These are phyloP conservation scores for Theonella swinhoei DNA, from an alignment of 37 sponge, comb jelly and placozoan genomes.

Conservation along the genomic window DNA sequence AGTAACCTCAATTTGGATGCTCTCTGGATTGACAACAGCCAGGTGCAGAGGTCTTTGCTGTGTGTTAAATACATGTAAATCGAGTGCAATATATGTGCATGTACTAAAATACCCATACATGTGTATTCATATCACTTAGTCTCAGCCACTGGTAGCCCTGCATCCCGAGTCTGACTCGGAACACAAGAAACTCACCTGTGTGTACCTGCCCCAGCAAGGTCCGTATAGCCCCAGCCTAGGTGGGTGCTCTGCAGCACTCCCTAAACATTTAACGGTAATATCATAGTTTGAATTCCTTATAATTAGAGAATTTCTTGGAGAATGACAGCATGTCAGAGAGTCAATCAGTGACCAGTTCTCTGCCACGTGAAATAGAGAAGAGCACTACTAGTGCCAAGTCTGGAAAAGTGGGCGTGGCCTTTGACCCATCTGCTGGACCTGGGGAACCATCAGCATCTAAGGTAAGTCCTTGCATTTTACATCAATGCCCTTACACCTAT, in stretches of 20 bases:
- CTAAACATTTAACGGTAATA: no score
- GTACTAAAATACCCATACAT: neutral
- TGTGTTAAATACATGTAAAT: no score
- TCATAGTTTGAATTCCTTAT: no score
- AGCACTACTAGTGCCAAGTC: slow-evolving; percentile 14
- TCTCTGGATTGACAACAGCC: slow-evolving; percentile 69
- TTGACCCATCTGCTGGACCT: slow-evolving; percentile 61
- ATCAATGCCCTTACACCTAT: no score
- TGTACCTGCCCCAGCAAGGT: slow-evolving; percentile 68
- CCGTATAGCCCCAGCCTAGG: slow-evolving; percentile 36
- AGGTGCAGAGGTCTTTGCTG: no score
- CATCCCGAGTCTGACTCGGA: slow-evolving; percentile 43
- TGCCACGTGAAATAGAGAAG: neutral
- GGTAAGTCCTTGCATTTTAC: no score
- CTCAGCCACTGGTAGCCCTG: slow-evolving; percentile 68
- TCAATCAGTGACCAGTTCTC: neutral
- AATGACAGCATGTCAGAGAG: slow-evolving; percentile 9
- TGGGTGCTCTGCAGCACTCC: no score
- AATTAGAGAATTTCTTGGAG: slow-evolving; percentile 44
- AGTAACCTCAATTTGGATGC: slow-evolving; percentile 69
- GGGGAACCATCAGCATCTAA: slow-evolving; percentile 22
- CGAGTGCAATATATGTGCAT: no score
- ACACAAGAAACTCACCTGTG: slow-evolving; percentile 46
- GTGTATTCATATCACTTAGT: no score
- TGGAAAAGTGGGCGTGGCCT: slow-evolving; percentile 60